These are phyloP conservation scores for Drosophila kikkawai DNA, from an alignment of 1,140 invertebrate species.

Conservation along the genomic window DNA sequence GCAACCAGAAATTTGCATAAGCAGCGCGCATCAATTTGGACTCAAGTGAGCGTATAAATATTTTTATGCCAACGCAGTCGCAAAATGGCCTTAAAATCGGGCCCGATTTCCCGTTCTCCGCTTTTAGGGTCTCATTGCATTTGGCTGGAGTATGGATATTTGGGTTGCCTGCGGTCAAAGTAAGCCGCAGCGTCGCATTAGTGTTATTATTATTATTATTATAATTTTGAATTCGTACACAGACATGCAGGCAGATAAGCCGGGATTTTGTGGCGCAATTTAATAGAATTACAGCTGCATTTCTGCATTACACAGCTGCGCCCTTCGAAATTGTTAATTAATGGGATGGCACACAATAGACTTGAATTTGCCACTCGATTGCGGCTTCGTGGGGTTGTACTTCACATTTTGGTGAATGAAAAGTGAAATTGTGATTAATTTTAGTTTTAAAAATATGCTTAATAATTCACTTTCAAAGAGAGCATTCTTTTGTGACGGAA, in stretches of 20 bases:
- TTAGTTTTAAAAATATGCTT: too few species aligned
- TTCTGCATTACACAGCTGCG: slow-evolving; percentile 31
- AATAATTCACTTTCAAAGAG: not conserved
- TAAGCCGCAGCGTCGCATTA: slow-evolving; percentile 34
- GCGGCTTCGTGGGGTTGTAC: not conserved
- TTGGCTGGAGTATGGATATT: slow-evolving; percentile 1
- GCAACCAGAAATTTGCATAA: slow-evolving; percentile 78
- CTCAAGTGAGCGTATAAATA: slow-evolving; percentile 76
- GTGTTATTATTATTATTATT: slow-evolving; percentile 29
- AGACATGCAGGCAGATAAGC: slow-evolving; percentile 63
- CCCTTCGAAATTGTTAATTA: slow-evolving; percentile 51
- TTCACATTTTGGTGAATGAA: not conserved
- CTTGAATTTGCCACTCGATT: slow-evolving; percentile 23
- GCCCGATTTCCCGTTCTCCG: not conserved
- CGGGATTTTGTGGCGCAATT: slow-evolving; percentile 69
- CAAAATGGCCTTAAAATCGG: slow-evolving; percentile 54
- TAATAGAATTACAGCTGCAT: slow-evolving; percentile 74
- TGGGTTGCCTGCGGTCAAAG: slow-evolving; percentile 49
- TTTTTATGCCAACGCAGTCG: slow-evolving; percentile 75
- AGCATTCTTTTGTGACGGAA: too few species aligned
- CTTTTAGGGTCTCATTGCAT: slow-evolving; percentile 21
- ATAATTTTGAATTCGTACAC: slow-evolving; percentile 38
- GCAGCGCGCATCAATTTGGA: slow-evolving; percentile 74
- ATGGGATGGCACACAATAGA: slow-evolving; percentile 34
- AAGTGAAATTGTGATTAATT: not conserved